Conservation (phyloP, 2,888 invertebrate genomes). For the Ashinkailepas kermadecensis region DNA sequence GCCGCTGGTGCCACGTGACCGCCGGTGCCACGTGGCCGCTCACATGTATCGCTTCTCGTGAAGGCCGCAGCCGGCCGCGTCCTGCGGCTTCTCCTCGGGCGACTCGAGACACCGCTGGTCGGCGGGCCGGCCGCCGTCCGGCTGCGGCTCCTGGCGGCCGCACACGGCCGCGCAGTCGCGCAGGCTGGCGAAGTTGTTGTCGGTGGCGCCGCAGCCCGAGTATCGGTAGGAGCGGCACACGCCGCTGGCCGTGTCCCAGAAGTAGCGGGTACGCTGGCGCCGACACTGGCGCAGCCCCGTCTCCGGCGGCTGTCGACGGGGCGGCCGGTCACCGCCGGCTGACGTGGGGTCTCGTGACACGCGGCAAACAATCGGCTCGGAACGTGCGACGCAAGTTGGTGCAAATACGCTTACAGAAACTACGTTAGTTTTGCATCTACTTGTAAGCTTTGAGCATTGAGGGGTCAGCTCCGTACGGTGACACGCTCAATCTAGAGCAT, state of each 20-base stretch:
- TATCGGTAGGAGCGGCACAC: conserved; percentile 11
- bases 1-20: background rate
- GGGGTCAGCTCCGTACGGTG: no score
- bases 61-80: background rate
- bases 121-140: background rate
- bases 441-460: no score
- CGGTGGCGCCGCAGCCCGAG: conserved; percentile 21
- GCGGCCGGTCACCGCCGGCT: no score
- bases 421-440: no score
- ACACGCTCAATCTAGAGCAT: no score
- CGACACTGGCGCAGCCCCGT: background rate
- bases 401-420: no score
- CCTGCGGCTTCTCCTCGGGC: background rate
- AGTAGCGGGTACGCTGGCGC: background rate
- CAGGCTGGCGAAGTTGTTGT: background rate
- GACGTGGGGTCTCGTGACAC: no score
- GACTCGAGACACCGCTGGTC: background rate
- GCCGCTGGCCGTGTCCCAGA: conserved; percentile 3
- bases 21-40: background rate
- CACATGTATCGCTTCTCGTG: conserved; percentile 2
- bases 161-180: background rate
- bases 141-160: background rate
- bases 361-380: no score
- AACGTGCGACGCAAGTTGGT: no score
- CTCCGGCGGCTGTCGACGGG: background rate